Evolutionary conservation across 2,113 vertebrate genomes (phyloP).

Genomic region (Lagopus muta): DNA sequence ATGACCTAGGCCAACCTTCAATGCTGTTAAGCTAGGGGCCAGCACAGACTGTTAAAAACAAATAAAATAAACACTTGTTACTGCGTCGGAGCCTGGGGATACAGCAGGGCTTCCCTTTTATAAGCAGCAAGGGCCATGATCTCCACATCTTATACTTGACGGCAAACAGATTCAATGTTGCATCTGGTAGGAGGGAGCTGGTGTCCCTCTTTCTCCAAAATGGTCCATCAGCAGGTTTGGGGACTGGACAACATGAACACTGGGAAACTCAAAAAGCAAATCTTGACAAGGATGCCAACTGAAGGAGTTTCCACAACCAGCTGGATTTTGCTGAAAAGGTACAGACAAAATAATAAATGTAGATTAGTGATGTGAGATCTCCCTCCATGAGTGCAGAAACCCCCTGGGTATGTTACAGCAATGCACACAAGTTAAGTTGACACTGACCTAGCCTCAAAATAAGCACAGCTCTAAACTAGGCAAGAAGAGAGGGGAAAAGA

Average conservation of each 20-base stretch:
- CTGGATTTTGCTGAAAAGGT: neutral
- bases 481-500: neutral
- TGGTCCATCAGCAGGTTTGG: neutral
- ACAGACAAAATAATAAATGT: neutral
- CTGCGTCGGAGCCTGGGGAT: neutral
- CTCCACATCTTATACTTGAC: fast-evolving
- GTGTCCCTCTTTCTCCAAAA: neutral
- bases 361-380: fast-evolving
- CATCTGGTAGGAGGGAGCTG: neutral
- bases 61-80: neutral
- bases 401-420: neutral
- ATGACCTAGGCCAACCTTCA: neutral
- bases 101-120: too few relatives aligned
- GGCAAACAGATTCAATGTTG: neutral
- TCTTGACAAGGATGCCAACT: neutral
- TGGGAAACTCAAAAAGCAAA: neutral
- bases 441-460: neutral
- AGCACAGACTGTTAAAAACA: neutral
- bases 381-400: neutral
- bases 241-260: fast-evolving
- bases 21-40: neutral
- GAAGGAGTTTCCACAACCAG: neutral
- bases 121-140: neutral
- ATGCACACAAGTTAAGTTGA: fast-evolving
- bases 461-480: neutral